Evolutionary conservation across 2,113 vertebrate genomes (phyloP).

Genomic region (Misgurnus anguillicaudatus): DNA sequence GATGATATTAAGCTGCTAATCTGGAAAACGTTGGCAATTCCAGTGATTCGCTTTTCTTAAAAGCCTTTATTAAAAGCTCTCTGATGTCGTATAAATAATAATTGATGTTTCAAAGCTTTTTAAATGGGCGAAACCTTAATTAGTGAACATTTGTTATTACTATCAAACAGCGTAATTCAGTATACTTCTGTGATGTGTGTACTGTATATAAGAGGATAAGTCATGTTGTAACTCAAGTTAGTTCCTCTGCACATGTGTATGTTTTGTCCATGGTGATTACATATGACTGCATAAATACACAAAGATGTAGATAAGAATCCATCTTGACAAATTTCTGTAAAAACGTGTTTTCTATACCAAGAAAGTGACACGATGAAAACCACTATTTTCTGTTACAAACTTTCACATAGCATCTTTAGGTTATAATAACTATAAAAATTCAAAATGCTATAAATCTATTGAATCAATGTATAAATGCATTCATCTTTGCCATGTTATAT

Average conservation of each 20-base stretch:
- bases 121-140: too few relatives aligned
- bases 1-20: neutral
- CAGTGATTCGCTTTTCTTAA: neutral
- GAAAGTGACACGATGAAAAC: too few relatives aligned
- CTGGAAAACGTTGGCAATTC: neutral
- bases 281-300: constrained; percentile 1
- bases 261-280: constrained; percentile 3
- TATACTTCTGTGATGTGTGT: constrained; percentile 6
- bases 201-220: neutral
- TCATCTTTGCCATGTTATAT: too few relatives aligned
- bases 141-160: too few relatives aligned
- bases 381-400: too few relatives aligned
- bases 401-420: too few relatives aligned
- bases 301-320: neutral
- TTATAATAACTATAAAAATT: too few relatives aligned
- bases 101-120: too few relatives aligned
- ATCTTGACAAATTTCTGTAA: too few relatives aligned
- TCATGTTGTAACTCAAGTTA: neutral
- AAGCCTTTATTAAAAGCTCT: neutral
- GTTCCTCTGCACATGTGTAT: neutral
- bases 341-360: too few relatives aligned
- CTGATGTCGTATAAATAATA: neutral
- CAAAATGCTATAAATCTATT: too few relatives aligned
- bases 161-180: neutral
- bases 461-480: too few relatives aligned